Percentiles rank a stretch among this genome's conserved stretches.
phyloP scores from a whole-genome alignment of 2,888 invertebrate genomes.

The Leucozona laternaria region DNA sequence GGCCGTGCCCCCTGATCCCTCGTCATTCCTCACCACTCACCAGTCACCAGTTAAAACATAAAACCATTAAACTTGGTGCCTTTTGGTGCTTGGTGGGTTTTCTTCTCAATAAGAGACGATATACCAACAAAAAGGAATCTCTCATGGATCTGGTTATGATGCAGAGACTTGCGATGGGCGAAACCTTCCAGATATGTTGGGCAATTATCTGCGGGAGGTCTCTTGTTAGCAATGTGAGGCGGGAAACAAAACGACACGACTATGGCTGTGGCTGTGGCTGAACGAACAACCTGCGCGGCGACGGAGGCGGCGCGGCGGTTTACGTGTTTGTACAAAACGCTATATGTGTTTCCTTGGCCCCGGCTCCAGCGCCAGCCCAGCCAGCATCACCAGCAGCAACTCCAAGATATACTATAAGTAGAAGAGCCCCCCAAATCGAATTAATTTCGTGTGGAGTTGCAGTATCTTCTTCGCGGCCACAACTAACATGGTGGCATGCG shows the following conservation, averaged over 20 bases:
- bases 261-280: conserved; percentile 35
- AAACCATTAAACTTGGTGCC: conserved; percentile 65
- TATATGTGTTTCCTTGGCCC: conserved; percentile 69
- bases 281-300: conserved; percentile 49
- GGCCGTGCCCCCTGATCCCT: conserved; percentile 20
- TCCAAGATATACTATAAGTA: neutral
- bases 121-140: conserved; percentile 56
- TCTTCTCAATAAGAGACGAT: conserved; percentile 25
- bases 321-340: conserved; percentile 75
- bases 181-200: conserved; percentile 75
- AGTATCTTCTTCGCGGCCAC: conserved; percentile 39
- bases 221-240: conserved; percentile 76
- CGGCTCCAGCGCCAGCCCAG: neutral
- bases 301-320: conserved; percentile 54
- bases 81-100: conserved; percentile 8
- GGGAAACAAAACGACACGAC: conserved; percentile 74
- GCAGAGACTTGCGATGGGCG: conserved; percentile 67
- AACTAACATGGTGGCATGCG: conserved; percentile 71
- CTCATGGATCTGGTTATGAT: conserved; percentile 44
- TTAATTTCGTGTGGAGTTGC: conserved; percentile 70
- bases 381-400: neutral
- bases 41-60: conserved; percentile 58
- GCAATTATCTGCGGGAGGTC: conserved; percentile 76
- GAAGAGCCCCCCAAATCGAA: conserved; percentile 74
- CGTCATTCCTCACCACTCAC: conserved; percentile 49